Percentiles rank a stretch among this genome's conserved stretches.
Evolutionary conservation across 30 jellyfish, hydroid and myxozoan genomes (phyloP).

Genomic region (Hydractinia symbiolongicarpus): DNA sequence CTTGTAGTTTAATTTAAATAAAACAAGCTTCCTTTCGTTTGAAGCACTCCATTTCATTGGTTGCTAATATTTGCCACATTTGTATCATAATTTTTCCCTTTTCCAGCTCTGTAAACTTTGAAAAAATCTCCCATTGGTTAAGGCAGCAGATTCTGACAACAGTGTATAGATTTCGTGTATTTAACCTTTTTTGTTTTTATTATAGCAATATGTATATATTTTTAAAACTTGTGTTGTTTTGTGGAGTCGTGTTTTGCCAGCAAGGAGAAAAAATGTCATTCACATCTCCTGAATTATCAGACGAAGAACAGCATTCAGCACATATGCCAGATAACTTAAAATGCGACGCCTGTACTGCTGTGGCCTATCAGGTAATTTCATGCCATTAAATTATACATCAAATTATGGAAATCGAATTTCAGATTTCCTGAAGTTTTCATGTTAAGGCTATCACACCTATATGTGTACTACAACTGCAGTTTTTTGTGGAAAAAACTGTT

Average conservation of each 20-base stretch:
- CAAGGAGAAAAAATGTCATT: conserved; percentile 59
- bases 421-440: too few relatives aligned
- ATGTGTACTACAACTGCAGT: too few relatives aligned
- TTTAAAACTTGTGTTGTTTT: neutral
- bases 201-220: neutral
- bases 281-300: conserved; percentile 72
- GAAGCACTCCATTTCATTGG: too few relatives aligned
- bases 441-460: too few relatives aligned
- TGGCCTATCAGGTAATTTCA: conserved; percentile 68
- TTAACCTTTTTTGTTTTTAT: neutral
- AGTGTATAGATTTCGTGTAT: neutral
- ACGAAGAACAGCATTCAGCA: conserved; percentile 78
- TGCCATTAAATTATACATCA: neutral
- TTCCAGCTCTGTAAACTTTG: too few relatives aligned
- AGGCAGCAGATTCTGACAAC: neutral
- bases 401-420: too few relatives aligned
- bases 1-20: too few relatives aligned
- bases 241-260: neutral
- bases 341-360: conserved; percentile 91
- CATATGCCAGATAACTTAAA: conserved; percentile 67
- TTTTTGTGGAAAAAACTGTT: too few relatives aligned
- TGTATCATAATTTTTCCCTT: too few relatives aligned
- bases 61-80: too few relatives aligned
- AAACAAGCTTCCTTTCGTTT: too few relatives aligned
- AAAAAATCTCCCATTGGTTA: too few relatives aligned